Base-by-base conservation (phyloP, 2,113 vertebrate genomes). In the Lophotis ruficrista region DNA sequence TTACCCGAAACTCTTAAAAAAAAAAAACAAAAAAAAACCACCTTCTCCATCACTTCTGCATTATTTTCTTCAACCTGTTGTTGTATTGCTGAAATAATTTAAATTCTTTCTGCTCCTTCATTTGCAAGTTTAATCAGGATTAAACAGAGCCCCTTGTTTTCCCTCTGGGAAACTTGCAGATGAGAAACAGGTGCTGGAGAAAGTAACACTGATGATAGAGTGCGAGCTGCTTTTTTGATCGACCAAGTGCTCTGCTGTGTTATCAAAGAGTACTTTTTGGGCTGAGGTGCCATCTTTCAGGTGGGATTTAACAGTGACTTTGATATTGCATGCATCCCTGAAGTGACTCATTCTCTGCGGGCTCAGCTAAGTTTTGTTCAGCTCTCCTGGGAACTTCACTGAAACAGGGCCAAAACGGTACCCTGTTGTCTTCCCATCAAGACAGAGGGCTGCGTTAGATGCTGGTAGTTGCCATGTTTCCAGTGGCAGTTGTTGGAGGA, bases 131-230 rank as follows among this genome's bases (percentile, higher is more conserved):
- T 90, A 75, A 81, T 80, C 54, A 20, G 58, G 75, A 66, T 92
- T 92, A 90, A 92, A 82, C 33, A 43, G 41, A 87, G n/a, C n/a
- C 45, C 24, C 50, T 83, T 77, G 68, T 70, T 90, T 92, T 90
- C 45, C 18, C 20, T 70, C 33, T 79, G 64, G 69, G 79, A 65
- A 73, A 77, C 71, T 43, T 81, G 54, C 37, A 83, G 76, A 77
- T 91, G 76, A 94, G 53, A 86, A 94, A n/a, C 72, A 90, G 80
- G 88, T 96, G 75, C 47, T 79, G 25, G 62, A 83, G 75, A 47
- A 93, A 77, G 65, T 77, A 73, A 30, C 37, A 4, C 6, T 51
- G 68, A 50, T 73, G 58, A 28, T 10, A 53, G 23, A 60, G 25
- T 2, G 4, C 2, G 22, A 81, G 25, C 48, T 89, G 28, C 56